These are phyloP conservation scores for Cyclophora punctaria DNA, from an alignment of 2,888 invertebrate genomes.

Conservation along the genomic window DNA sequence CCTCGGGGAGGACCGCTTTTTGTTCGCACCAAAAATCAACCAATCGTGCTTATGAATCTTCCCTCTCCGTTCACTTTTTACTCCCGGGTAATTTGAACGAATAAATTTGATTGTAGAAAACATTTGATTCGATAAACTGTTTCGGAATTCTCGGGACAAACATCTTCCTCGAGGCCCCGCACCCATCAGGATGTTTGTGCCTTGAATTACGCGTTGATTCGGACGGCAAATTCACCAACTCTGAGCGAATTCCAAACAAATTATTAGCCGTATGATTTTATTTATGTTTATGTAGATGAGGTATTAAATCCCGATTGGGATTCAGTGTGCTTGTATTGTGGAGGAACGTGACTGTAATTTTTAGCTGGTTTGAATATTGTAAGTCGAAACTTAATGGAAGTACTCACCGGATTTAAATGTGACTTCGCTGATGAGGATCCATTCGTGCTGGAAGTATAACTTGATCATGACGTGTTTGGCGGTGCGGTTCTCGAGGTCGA, in stretches of 20 bases:
- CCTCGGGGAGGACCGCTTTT: conserved; percentile 33
- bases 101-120: conserved; percentile 44
- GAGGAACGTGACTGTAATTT: conserved; percentile 7
- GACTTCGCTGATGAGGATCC: conserved; percentile 93
- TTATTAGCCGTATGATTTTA: conserved; percentile 31
- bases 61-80: conserved; percentile 34
- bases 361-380: background rate
- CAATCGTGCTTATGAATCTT: conserved; percentile 42
- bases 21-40: conserved; percentile 44
- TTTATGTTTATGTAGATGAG: conserved; percentile 32
- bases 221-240: conserved; percentile 30
- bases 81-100: conserved; percentile 26
- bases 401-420: conserved; percentile 85
- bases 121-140: conserved; percentile 50
- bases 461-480: conserved; percentile 85
- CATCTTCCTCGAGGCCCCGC: conserved; percentile 3
- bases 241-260: conserved; percentile 39
- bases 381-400: background rate
- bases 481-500: conserved; percentile 82
- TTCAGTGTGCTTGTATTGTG: conserved; percentile 7
- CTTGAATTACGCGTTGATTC: conserved; percentile 38
- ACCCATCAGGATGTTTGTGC: conserved; percentile 32
- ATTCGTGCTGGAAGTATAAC: conserved; percentile 85
- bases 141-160: conserved; percentile 27
- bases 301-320: conserved; percentile 18